Conservation (phyloP, 2,888 invertebrate genomes). For the Volucella inanis region DNA sequence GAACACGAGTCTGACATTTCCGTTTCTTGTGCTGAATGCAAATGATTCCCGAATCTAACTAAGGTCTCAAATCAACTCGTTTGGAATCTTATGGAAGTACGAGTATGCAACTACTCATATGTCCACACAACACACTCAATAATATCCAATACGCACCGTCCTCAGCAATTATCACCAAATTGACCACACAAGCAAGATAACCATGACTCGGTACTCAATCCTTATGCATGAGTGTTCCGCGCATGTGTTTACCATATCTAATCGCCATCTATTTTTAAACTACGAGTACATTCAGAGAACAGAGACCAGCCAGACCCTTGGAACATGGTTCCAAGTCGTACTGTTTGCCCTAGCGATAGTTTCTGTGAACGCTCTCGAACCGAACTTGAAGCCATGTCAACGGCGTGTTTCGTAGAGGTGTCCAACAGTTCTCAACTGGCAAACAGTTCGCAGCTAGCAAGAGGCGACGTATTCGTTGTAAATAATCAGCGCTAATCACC, state of each 20-base stretch:
- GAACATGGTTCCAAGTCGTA: conserved; percentile 63
- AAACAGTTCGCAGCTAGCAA: conserved; percentile 63
- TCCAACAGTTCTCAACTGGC: conserved; percentile 60
- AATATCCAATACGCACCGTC: conserved; percentile 69
- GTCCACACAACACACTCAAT: conserved; percentile 36
- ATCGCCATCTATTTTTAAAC: conserved; percentile 73
- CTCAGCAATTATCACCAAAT: conserved; percentile 70
- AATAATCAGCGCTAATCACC: conserved; percentile 75
- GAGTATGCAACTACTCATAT: too few species aligned
- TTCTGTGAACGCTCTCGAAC: conserved; percentile 33
- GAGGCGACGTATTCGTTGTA: conserved; percentile 74
- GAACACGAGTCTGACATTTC: conserved; percentile 73
- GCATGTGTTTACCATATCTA: conserved; percentile 73
- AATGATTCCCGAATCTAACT: conserved; percentile 47
- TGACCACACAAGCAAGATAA: conserved; percentile 52
- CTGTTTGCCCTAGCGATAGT: conserved; percentile 57
- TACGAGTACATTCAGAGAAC: background rate
- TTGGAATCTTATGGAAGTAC: conserved; percentile 27
- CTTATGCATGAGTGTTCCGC: conserved; percentile 61
- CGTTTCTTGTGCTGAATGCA: conserved; percentile 71
- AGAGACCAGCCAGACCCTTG: conserved; percentile 45
- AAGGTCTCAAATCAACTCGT: conserved; percentile 31
- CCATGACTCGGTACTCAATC: conserved; percentile 30
- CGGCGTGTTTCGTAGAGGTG: conserved; percentile 69
- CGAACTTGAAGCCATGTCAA: conserved; percentile 67